Base-by-base conservation (phyloP, 1,140 invertebrate species). In the Musca vetustissima region DNA sequence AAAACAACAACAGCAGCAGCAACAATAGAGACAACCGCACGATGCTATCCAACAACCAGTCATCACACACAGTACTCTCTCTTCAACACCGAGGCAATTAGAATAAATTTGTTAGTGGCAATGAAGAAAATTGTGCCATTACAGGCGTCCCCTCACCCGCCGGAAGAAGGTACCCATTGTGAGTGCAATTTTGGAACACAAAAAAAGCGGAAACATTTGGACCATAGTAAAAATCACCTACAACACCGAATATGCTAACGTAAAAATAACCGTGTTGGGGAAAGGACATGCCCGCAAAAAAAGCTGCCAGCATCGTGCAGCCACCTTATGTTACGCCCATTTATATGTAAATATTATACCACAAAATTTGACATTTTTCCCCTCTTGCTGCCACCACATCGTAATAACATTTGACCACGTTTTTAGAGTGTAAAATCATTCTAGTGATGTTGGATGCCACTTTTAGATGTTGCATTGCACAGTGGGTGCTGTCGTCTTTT, bases 311-410 rank as follows among this genome's bases (percentile, higher is more conserved):
- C 14, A 55, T 57, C 25, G 13, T 57, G 25, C 53, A 24, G n/a
- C 53, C 53, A 57, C 53, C 53, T 57, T 57, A 57, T 57, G 53
- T 57, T 57, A 57, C 53, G 53, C 53, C 53, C 53, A 57, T 57
- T 57, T 57, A 57, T 57, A 57, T 57, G 53, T 57, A 57, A 57
- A 57, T 57, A 57, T 57, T 57, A 57, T 24, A 43, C 36, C 36
- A 43, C 36, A 24, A 57, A 22, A 57, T 57, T 57, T 57, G 22
- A 57, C 25, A 24, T 57, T 19, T 19, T 52, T 21, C 21, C 36
- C 1, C 36, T 43, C 6, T 43, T 43, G 11, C 36, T 11, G 13
- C 36, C 36, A 43, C 36, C 36, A 43, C 36, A 43, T 43, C 36
- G 36, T 43, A 9, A 43, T 43, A 43, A 43, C 11, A 43, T 43